A percentile compares a stretch with the other conserved stretches of the same genome.
Conservation (phyloP, 1,140 invertebrate genomes). For the Pachyrhynchus sulphureomaculatus region DNA sequence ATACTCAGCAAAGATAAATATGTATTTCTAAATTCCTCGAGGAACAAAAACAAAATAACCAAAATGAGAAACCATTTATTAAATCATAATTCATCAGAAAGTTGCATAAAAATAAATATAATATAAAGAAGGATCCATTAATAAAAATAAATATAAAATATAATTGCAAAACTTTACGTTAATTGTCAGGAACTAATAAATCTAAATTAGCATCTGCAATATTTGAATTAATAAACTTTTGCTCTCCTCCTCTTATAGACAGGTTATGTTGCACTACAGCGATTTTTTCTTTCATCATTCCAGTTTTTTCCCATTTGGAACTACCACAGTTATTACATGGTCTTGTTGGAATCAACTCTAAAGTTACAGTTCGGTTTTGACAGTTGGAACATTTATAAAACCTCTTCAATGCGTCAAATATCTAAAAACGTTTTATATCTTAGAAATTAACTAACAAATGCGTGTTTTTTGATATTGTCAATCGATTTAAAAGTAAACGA, state of each 20-base stretch:
- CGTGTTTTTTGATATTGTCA: too few relatives aligned
- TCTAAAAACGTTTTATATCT: constrained; percentile 13
- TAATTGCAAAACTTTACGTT: too few relatives aligned
- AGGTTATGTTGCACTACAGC: constrained; percentile 56
- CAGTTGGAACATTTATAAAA: constrained; percentile 91
- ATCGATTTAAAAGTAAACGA: too few relatives aligned
- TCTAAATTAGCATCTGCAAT: constrained; percentile 64
- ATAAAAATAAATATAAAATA: too few relatives aligned
- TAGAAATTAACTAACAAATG: too few relatives aligned
- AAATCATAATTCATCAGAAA: too few relatives aligned
- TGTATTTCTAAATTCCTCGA: too few relatives aligned
- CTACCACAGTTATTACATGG: constrained; percentile 77
- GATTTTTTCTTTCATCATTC: constrained; percentile 77
- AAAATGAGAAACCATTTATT: too few relatives aligned
- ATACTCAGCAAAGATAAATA: too few relatives aligned
- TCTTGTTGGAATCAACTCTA: constrained; percentile 74
- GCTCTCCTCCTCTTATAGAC: constrained; percentile 73
- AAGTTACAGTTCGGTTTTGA: constrained; percentile 74
- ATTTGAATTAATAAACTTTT: constrained; percentile 65
- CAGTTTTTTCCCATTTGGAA: constrained; percentile 72
- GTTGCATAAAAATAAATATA: too few relatives aligned
- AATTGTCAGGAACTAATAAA: constrained; percentile 61
- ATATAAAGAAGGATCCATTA: too few relatives aligned
- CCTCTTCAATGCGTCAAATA: constrained; percentile 77
- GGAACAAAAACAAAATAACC: too few relatives aligned